Percentiles rank a stretch among this genome's conserved stretches.
These are phyloP conservation scores for Verasper variegatus DNA, from an alignment of 2,113 vertebrate genomes.

Conservation along the genomic window DNA sequence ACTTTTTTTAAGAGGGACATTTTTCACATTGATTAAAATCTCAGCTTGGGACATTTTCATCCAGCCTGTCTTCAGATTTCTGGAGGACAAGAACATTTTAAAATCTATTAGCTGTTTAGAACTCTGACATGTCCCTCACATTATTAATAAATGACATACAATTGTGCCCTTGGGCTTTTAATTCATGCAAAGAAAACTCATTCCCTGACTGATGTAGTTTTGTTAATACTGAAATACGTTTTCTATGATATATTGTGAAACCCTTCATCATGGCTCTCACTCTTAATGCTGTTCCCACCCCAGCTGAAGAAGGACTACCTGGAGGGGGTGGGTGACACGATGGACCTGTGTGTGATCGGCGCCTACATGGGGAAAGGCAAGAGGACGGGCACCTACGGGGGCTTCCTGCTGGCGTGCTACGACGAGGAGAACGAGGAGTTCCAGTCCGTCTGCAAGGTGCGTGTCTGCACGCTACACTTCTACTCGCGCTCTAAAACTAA, in stretches of 20 bases:
- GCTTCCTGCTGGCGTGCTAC: constrained; percentile 90
- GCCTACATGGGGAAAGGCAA: constrained; percentile 92
- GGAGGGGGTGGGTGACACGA: constrained; percentile 88
- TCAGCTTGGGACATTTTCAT: background rate
- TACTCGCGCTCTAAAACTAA: background rate
- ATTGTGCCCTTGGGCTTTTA: background rate
- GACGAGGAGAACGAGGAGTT: constrained; percentile 92
- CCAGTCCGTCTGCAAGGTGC: constrained; percentile 93
- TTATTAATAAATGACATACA: background rate
- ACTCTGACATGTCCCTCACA: background rate
- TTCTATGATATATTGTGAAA: background rate
- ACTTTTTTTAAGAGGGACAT: no score
- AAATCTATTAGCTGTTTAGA: background rate
- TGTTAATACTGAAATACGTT: background rate
- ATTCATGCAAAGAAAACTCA: background rate
- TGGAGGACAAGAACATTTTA: constrained; percentile 10
- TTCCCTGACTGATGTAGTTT: background rate
- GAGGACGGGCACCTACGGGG: constrained; percentile 88
- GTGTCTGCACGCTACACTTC: constrained; percentile 1
- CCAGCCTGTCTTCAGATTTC: background rate
- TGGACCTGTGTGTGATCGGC: constrained; percentile 92
- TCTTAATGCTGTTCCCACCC: background rate
- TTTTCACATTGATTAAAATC: background rate
- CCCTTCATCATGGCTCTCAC: no score
- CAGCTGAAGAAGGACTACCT: constrained; percentile 95